Conservation (phyloP, 2,888 invertebrate species). For the Drosophila antonietae region DNA sequence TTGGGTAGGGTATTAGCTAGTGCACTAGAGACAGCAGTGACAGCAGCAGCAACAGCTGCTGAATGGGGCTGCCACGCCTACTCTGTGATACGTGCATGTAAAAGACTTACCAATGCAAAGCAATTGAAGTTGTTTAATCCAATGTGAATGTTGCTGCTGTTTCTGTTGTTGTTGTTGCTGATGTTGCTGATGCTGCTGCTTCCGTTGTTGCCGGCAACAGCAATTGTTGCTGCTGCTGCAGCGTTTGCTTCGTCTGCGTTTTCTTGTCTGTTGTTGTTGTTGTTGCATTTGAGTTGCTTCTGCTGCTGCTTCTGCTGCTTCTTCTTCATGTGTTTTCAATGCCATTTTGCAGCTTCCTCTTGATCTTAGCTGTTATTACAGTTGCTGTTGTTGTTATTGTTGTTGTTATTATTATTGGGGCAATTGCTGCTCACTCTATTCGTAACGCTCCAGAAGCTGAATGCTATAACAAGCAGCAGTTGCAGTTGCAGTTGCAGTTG, state of each 20-base stretch:
- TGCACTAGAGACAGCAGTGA: background rate
- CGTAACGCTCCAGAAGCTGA: conserved; percentile 28
- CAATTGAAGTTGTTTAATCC: conserved; percentile 79
- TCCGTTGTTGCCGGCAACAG: conserved; percentile 51
- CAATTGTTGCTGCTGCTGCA: conserved; percentile 36
- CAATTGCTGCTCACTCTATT: conserved; percentile 31
- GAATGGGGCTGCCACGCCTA: conserved; percentile 1
- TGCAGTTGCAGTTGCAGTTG: conserved; percentile 24
- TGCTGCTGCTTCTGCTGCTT: conserved; percentile 16
- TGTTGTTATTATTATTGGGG: conserved; percentile 22
- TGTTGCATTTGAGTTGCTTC: conserved; percentile 33
- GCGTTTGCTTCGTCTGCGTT: conserved; percentile 43
- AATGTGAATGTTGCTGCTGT: conserved; percentile 41
- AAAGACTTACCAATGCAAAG: conserved; percentile 74
- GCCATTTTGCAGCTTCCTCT: conserved; percentile 47
- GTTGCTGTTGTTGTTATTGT: conserved; percentile 20
- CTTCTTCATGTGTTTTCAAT: conserved; percentile 37
- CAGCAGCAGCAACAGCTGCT: conserved; percentile 43
- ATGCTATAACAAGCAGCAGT: conserved; percentile 59
- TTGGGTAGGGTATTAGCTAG: conserved; percentile 27
- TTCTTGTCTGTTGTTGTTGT: conserved; percentile 42
- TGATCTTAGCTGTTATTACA: conserved; percentile 18
- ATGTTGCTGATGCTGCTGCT: conserved; percentile 22
- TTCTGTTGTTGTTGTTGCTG: conserved; percentile 8
- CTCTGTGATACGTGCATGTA: background rate